Evolutionary conservation across 2,888 invertebrate species (phyloP), one percentile per base, ranked within the genome.

Genomic region (Caenorhabditis plicata): DNA sequence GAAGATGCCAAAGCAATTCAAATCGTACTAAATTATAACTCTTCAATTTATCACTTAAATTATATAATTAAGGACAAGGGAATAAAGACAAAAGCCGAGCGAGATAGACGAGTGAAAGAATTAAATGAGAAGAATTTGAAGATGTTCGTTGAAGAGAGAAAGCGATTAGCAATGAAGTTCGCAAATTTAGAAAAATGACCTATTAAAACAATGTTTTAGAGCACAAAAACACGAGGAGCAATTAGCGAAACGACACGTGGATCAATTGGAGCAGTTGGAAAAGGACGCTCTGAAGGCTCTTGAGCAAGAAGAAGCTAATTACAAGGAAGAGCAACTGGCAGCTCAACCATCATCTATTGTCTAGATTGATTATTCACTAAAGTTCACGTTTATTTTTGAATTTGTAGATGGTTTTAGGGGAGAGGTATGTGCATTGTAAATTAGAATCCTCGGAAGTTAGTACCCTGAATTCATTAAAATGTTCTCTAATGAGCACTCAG

Each of bases 1-100:
- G 98, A 98, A 82, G 94, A 95, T 19, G 91, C 91, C 81, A 91
- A 91, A 84, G 92, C 91, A 81, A 93, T 98, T 39, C 70, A 77
- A 35, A 88, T 71, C 58, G 77, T 71, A 33, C 27, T 54, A 29
- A 22, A n/a, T 23, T 31, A 15, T 26, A 26, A 4, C 11, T 38
- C 36, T 26, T 57, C n/a, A 7, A 33, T 22, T 13, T 15, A 27
- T 19, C 17, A 25, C 15, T 40, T 3, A 42, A 17, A 9, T n/a
- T 3, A 31, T 89, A 81, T 91, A 17, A 60, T 71, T n/a, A 50
- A 90, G 82, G 98, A 99, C 83, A 96, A 96, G 84, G 90, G 91
- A 0, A 86, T 98, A 51, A 86, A 94, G 83, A 95, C 94, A 52
- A 93, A 96, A 79, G 92, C 92, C 60, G 98, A 98, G 82, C 49